phyloP scores from a whole-genome alignment of 2,113 vertebrate genomes.

The Chlamydotis undulata region DNA sequence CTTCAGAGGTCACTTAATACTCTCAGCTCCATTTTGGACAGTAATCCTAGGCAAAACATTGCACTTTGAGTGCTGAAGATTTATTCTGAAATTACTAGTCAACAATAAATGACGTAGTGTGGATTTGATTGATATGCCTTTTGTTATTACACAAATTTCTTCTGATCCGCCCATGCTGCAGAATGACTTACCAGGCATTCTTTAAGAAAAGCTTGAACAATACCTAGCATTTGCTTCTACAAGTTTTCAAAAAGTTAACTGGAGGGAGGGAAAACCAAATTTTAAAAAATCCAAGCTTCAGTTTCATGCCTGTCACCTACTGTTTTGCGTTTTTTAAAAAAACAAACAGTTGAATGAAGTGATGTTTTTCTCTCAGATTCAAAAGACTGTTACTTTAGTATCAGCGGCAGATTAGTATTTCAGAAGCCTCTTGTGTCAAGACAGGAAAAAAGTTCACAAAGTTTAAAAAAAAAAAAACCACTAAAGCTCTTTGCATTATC shows the following conservation, averaged over 20 bases:
- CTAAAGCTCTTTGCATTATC: neutral
- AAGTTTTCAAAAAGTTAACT: constrained; percentile 34
- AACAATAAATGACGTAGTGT: neutral
- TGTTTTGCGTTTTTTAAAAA: too few species aligned
- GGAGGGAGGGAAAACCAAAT: neutral
- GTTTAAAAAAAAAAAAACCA: neutral
- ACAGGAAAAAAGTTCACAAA: neutral
- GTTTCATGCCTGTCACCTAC: neutral
- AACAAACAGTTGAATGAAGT: neutral
- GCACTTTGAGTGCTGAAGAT: neutral
- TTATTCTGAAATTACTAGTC: neutral
- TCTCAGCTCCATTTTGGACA: neutral
- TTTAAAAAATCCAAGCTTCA: neutral
- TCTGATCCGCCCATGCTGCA: neutral
- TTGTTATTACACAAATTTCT: neutral
- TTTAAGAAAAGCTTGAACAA: neutral
- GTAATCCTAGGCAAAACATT: constrained; percentile 8
- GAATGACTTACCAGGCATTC: neutral
- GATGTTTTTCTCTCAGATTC: constrained; percentile 12
- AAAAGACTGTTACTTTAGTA: constrained; percentile 47
- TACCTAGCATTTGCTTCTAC: neutral
- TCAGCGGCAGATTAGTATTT: constrained; percentile 29
- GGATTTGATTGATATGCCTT: neutral
- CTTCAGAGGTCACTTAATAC: constrained; percentile 32
- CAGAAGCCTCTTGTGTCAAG: neutral